Conservation (phyloP, 1,140 invertebrate species). For the Grapholita molesta region DNA sequence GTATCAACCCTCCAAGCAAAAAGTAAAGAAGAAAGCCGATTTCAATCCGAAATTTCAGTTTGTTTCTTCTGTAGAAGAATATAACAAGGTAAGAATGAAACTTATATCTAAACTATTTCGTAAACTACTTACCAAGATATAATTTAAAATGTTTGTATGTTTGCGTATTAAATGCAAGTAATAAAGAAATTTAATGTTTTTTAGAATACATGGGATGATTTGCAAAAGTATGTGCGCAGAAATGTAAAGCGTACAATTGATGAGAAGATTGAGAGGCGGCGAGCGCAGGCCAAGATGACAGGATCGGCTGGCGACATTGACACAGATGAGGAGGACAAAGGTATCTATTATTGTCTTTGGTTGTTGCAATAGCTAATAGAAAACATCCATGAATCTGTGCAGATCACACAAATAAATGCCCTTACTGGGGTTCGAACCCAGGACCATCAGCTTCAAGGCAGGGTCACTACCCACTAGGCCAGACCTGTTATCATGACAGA, state of each 20-base stretch:
- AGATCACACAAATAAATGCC: too few relatives aligned
- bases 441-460: too few relatives aligned
- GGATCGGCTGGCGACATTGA: slow-evolving; percentile 55
- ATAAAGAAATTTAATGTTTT: slow-evolving; percentile 22
- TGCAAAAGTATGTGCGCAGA: slow-evolving; percentile 89
- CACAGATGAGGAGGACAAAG: slow-evolving; percentile 61
- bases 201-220: slow-evolving; percentile 90
- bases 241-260: slow-evolving; percentile 90
- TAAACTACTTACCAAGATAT: neutral
- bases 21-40: slow-evolving; percentile 83
- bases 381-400: too few relatives aligned
- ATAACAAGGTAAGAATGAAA: slow-evolving; percentile 79
- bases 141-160: too few relatives aligned
- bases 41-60: slow-evolving; percentile 89
- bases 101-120: neutral
- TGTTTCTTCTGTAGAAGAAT: slow-evolving; percentile 84
- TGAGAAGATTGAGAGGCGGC: slow-evolving; percentile 88
- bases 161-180: too few relatives aligned
- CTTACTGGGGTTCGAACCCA: too few relatives aligned
- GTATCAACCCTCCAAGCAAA: slow-evolving; percentile 89
- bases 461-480: too few relatives aligned
- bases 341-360: slow-evolving; percentile 24
- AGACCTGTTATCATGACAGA: too few relatives aligned
- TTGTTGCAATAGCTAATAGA: too few relatives aligned
- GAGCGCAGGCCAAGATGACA: slow-evolving; percentile 71